Evolutionary conservation across 2,888 invertebrate genomes (phyloP).

Genomic region (Zhengitettix transpicula): DNA sequence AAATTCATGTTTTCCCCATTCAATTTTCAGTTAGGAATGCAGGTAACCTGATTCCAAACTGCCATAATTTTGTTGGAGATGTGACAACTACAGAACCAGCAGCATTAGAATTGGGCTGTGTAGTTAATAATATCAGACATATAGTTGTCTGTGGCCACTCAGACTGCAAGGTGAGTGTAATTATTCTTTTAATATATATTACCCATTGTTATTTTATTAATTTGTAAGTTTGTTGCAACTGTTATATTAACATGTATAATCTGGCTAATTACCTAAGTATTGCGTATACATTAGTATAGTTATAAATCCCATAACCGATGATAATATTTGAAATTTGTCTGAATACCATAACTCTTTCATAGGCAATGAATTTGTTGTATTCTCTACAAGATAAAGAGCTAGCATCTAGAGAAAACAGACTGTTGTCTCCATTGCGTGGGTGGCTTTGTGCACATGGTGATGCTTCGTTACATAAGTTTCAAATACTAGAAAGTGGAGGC

Average conservation of each 20-base stretch:
- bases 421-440: constrained; percentile 72
- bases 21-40: constrained; percentile 73
- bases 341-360: constrained; percentile 8
- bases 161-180: constrained; percentile 61
- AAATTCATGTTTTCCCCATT: neutral
- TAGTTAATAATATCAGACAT: constrained; percentile 77
- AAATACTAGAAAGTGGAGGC: constrained; percentile 43
- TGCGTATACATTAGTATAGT: no score
- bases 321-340: neutral
- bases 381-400: constrained; percentile 62
- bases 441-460: constrained; percentile 83
- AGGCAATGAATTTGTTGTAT: constrained; percentile 86
- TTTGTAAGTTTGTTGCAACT: no score
- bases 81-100: constrained; percentile 89
- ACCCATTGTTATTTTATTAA: no score
- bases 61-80: constrained; percentile 71
- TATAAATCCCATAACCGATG: neutral
- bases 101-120: constrained; percentile 85
- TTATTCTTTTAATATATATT: no score
- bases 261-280: no score
- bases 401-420: constrained; percentile 55
- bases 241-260: neutral
- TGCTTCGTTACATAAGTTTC: constrained; percentile 67
- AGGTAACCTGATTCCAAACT: constrained; percentile 87
- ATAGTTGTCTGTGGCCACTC: constrained; percentile 95